phyloP scores from a whole-genome alignment of 2,797 vertebrate species.

The Coendou prehensilis region DNA sequence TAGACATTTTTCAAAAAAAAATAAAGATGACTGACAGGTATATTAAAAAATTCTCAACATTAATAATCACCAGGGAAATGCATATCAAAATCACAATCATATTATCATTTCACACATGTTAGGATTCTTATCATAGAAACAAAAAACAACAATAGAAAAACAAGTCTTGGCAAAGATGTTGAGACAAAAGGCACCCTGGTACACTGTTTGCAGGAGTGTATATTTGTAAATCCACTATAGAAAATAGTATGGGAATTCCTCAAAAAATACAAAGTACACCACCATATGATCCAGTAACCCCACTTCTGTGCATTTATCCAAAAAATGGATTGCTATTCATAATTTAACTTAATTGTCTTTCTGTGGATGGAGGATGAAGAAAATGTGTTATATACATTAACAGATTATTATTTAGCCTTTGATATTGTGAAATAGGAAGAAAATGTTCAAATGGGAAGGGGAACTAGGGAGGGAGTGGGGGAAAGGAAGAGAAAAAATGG shows the following conservation, averaged over 20 bases:
- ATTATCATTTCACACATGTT: neutral
- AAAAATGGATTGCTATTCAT: neutral
- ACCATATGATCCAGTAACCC: neutral
- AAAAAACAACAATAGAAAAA: neutral
- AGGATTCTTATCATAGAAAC: neutral
- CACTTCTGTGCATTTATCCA: neutral
- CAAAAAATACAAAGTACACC: neutral
- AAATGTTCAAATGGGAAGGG: too few species aligned
- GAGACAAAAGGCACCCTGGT: neutral
- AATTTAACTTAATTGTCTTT: neutral
- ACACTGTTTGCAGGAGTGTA: neutral
- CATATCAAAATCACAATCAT: neutral
- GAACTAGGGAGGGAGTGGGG: too few species aligned
- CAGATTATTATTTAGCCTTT: neutral
- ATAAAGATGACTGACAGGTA: too few species aligned
- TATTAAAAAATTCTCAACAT: neutral
- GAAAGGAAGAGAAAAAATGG: too few species aligned
- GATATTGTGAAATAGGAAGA: too few species aligned
- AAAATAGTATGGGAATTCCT: neutral
- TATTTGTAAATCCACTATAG: neutral
- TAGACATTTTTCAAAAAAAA: neutral
- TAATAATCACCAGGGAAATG: neutral
- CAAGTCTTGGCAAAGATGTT: too few species aligned
- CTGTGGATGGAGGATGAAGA: neutral
- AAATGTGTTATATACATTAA: neutral